These are phyloP conservation scores for Psittacula cyanocephala DNA, from an alignment of 2,113 vertebrate genomes.

Conservation along the genomic window DNA sequence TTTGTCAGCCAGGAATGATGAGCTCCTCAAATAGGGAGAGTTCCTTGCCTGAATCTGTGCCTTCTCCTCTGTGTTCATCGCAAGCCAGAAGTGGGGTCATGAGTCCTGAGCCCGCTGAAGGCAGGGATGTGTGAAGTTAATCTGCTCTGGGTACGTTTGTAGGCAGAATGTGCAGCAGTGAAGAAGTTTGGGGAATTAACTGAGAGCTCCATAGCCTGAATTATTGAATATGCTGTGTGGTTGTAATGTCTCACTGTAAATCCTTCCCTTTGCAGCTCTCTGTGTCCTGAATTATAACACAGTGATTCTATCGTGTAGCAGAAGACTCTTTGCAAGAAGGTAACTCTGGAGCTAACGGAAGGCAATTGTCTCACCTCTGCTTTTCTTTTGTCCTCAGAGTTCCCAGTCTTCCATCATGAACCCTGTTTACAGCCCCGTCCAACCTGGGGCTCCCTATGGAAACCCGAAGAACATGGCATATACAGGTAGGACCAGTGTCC, in stretches of 20 bases:
- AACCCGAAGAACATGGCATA: conserved; percentile 99
- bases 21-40: not conserved
- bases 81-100: not conserved
- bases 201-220: not conserved
- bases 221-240: not conserved
- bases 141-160: not conserved
- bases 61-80: not conserved
- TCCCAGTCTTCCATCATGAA: conserved; percentile 94
- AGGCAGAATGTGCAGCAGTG: not conserved
- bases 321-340: not conserved
- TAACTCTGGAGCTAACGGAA: accelerated
- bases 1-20: not conserved
- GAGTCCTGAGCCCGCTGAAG: not conserved
- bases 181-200: conserved; percentile 27
- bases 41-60: not conserved
- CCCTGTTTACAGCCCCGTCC: conserved; percentile 98
- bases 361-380: not conserved
- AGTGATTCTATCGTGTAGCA: not conserved
- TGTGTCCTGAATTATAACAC: not conserved
- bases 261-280: not conserved
- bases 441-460: conserved; percentile 95
- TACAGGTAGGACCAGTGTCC: conserved; percentile 78
- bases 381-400: conserved; percentile 81
- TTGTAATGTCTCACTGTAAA: not conserved
- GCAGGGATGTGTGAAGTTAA: not conserved